Evolutionary conservation across 2,888 invertebrate species (phyloP).

Genomic region (Scaptomyza caliginosa): DNA sequence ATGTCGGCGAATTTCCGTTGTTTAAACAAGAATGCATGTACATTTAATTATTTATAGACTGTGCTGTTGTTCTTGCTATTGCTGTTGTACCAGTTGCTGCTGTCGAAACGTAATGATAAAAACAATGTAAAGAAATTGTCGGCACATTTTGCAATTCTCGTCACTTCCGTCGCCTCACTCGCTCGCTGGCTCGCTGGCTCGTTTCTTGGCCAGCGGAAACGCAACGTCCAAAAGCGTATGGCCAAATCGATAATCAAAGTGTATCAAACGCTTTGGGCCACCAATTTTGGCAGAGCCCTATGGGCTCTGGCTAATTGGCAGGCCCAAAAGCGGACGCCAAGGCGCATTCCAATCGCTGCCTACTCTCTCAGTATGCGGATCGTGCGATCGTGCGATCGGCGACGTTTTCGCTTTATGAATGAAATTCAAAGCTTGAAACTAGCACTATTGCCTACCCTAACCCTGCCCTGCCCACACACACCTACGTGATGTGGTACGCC

Average conservation of each 20-base stretch:
- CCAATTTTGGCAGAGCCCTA: slow-evolving; percentile 54
- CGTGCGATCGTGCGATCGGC: slow-evolving; percentile 9
- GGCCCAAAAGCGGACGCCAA: slow-evolving; percentile 38
- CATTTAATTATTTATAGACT: slow-evolving; percentile 11
- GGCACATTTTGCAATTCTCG: slow-evolving; percentile 45
- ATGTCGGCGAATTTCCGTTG: slow-evolving; percentile 37
- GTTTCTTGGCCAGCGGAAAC: slow-evolving; percentile 62
- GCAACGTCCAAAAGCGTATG: slow-evolving; percentile 44
- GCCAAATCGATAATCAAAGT: slow-evolving; percentile 55
- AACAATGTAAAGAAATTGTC: slow-evolving; percentile 22
- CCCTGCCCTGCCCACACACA: neutral
- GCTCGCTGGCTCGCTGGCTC: slow-evolving; percentile 14
- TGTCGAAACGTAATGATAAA: slow-evolving; percentile 32
- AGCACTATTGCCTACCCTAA: neutral
- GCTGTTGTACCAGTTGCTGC: slow-evolving; percentile 1
- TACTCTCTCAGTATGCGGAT: neutral
- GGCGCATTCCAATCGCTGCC: slow-evolving; percentile 44
- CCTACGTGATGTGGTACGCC: slow-evolving; percentile 15
- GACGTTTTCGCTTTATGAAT: slow-evolving; percentile 50
- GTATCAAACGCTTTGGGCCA: slow-evolving; percentile 67
- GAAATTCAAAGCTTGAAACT: slow-evolving; percentile 39
- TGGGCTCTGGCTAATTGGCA: slow-evolving; percentile 39
- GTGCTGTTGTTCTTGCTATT: slow-evolving; percentile 1
- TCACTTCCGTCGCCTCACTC: slow-evolving; percentile 39
- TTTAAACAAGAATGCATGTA: slow-evolving; percentile 22